Conservation (phyloP, 1,140 invertebrate species). For the Polyergus mexicanus region DNA sequence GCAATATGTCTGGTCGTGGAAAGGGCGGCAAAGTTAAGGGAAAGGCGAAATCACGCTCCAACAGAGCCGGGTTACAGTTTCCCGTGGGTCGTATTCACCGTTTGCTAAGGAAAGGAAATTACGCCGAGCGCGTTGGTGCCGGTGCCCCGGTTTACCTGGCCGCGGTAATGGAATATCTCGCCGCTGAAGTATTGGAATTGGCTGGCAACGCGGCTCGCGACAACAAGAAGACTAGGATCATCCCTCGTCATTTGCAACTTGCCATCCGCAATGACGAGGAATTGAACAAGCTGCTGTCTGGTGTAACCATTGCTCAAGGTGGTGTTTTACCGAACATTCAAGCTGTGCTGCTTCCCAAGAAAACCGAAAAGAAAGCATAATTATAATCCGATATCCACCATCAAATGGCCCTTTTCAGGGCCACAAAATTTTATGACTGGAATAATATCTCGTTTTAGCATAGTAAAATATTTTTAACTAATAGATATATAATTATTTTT, state of each 20-base stretch:
- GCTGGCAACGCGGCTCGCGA: slow-evolving; percentile 66
- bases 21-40: slow-evolving; percentile 85
- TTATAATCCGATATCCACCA: slow-evolving; percentile 2
- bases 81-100: slow-evolving; percentile 64
- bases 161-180: slow-evolving; percentile 85
- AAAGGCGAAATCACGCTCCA: slow-evolving; percentile 87
- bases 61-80: slow-evolving; percentile 83
- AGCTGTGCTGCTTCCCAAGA: slow-evolving; percentile 64
- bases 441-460: slow-evolving; percentile 12
- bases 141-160: slow-evolving; percentile 83
- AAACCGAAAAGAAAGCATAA: slow-evolving; percentile 65
- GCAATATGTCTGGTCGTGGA: slow-evolving; percentile 85
- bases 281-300: slow-evolving; percentile 88
- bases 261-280: slow-evolving; percentile 86
- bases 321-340: slow-evolving; percentile 91
- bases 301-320: slow-evolving; percentile 90
- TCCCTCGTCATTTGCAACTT: slow-evolving; percentile 78
- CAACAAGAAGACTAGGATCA: slow-evolving; percentile 73
- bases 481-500: too few relatives aligned
- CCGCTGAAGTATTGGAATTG: slow-evolving; percentile 87
- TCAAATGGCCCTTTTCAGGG: slow-evolving; percentile 72
- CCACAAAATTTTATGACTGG: slow-evolving; percentile 56
- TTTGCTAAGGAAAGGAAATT: slow-evolving; percentile 68
- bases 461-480: not conserved
- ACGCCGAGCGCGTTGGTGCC: slow-evolving; percentile 84